Evolutionary conservation across 2,797 vertebrate species (phyloP).

Genomic region (Cynopterus sphinx): DNA sequence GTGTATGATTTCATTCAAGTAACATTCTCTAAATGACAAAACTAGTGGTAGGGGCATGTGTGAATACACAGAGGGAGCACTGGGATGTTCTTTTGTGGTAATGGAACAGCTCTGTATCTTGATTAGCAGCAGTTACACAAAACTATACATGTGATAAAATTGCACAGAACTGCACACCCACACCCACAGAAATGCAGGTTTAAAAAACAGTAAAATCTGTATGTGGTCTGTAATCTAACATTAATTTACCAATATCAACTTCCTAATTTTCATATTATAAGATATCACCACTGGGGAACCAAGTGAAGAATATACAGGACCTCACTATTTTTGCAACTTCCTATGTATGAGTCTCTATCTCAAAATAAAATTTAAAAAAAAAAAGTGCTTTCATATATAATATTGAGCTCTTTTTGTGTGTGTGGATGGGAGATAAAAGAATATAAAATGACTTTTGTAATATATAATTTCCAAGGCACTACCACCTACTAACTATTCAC

Average conservation of each 20-base stretch:
- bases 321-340: not conserved
- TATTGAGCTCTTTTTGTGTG: not conserved
- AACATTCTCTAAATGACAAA: slow-evolving; percentile 10
- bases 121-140: not conserved
- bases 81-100: not conserved
- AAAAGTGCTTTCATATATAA: not conserved
- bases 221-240: not conserved
- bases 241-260: not conserved
- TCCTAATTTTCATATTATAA: not conserved
- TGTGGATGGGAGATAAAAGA: not conserved
- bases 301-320: not conserved
- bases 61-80: not conserved
- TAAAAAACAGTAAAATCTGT: not conserved
- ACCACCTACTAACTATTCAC: not conserved
- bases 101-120: not conserved
- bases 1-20: not conserved
- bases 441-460: not conserved
- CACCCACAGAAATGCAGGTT: not conserved
- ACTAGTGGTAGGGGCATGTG: not conserved
- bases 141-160: not conserved
- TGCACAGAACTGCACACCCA: not conserved
- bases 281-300: not conserved
- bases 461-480: slow-evolving; percentile 16
- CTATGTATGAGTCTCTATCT: not conserved
- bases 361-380: not conserved